A percentile compares a stretch with the other conserved stretches of the same genome.
Conservation (phyloP, 1,140 invertebrate species). For the Nautilus pompilius region DNA sequence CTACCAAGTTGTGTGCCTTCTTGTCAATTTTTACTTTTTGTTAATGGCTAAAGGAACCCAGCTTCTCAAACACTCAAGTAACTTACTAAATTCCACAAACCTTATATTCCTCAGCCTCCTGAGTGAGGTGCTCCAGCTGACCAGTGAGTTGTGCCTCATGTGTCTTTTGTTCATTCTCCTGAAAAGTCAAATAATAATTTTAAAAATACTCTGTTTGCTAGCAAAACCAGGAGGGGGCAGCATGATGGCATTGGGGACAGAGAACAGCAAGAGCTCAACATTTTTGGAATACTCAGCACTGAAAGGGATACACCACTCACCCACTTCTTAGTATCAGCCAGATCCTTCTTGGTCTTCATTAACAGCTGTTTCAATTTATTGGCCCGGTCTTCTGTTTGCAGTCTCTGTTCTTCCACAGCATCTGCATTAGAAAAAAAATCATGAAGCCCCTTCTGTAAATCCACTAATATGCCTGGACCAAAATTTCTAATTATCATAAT, state of each 20-base stretch:
- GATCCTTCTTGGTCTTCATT: conserved; percentile 56
- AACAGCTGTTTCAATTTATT: conserved; percentile 56
- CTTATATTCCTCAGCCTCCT: conserved; percentile 48
- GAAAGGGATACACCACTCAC: neutral
- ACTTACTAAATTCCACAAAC: no score
- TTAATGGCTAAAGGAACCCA: no score
- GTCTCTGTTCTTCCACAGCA: conserved; percentile 48
- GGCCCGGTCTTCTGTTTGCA: conserved; percentile 49
- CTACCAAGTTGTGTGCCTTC: no score
- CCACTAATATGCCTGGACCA: no score
- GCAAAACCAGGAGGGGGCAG: neutral
- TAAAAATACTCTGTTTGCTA: neutral
- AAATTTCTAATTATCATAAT: no score
- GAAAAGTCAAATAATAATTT: conserved; percentile 2
- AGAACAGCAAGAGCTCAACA: neutral
- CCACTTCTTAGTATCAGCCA: conserved; percentile 49
- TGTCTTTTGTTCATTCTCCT: conserved; percentile 43
- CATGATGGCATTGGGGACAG: neutral
- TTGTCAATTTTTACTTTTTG: no score
- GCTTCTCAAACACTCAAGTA: no score
- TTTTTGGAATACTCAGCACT: neutral
- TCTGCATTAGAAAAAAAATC: conserved; percentile 24
- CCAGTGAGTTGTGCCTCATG: conserved; percentile 41
- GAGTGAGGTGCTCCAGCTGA: conserved; percentile 40
- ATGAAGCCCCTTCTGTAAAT: neutral